Conservation (phyloP, 2,888 invertebrate genomes). For the Ophion ventricosus region DNA sequence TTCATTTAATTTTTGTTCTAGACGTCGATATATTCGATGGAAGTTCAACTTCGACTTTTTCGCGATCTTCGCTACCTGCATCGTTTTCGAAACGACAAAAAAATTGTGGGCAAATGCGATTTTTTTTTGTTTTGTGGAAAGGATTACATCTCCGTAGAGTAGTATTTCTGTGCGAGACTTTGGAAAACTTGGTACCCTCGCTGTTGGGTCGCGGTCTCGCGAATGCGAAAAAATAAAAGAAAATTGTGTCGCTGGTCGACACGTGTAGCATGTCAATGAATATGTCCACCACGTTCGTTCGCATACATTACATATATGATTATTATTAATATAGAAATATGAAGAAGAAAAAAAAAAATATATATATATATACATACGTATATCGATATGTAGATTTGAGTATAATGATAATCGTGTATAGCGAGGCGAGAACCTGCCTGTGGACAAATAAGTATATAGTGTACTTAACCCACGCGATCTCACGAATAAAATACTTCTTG, state of each 20-base stretch:
- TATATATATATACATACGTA: conserved; percentile 60
- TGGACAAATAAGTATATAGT: conserved; percentile 54
- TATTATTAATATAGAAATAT: conserved; percentile 31
- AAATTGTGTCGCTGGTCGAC: conserved; percentile 68
- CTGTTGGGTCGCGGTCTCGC: conserved; percentile 52
- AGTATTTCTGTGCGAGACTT: background rate
- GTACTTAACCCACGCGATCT: conserved; percentile 65
- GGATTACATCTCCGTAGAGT: background rate
- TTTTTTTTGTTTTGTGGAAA: background rate
- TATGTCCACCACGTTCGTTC: conserved; percentile 64
- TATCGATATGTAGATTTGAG: conserved; percentile 64
- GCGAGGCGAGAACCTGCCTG: conserved; percentile 52
- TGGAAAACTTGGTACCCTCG: conserved; percentile 52
- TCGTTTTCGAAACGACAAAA: background rate
- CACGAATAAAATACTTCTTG: conserved; percentile 59
- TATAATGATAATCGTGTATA: conserved; percentile 48
- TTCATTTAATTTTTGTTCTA: background rate
- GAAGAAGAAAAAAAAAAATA: conserved; percentile 35
- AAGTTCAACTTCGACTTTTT: background rate
- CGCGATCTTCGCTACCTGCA: background rate
- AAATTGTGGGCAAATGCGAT: background rate
- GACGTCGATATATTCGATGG: background rate
- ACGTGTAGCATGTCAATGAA: conserved; percentile 60
- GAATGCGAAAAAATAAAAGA: conserved; percentile 42
- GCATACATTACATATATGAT: conserved; percentile 61